phyloP scores from a whole-genome alignment of 2,797 vertebrate species.

The Peromyscus attwateri region DNA sequence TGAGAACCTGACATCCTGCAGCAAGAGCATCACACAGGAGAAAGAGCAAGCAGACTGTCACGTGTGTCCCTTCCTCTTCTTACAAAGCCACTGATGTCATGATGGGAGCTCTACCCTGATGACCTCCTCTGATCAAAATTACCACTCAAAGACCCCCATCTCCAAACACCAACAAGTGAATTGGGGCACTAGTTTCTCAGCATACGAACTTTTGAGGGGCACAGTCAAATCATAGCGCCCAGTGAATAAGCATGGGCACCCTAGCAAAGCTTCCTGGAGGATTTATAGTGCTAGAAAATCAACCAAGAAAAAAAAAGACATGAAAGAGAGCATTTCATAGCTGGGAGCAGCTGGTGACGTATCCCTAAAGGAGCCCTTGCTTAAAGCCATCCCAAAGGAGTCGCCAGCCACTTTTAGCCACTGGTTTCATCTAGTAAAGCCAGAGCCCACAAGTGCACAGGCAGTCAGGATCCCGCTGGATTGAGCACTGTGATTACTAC shows the following conservation, averaged over 20 bases:
- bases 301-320: neutral
- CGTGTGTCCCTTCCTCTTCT: neutral
- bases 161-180: neutral
- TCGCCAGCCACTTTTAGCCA: too few species aligned
- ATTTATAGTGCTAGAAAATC: neutral
- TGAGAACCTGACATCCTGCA: neutral
- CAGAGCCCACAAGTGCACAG: neutral
- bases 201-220: neutral
- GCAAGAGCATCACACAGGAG: too few species aligned
- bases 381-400: neutral
- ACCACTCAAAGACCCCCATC: neutral
- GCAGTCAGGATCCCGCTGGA: neutral
- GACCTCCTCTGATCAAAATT: neutral
- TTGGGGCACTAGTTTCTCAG: neutral
- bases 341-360: neutral
- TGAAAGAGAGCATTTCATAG: neutral
- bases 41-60: neutral
- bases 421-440: neutral
- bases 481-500: rapidly evolving
- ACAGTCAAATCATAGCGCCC: neutral
- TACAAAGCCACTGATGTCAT: neutral
- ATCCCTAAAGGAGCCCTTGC: neutral
- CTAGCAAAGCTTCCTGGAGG: neutral
- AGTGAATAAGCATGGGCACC: neutral
- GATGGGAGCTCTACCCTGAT: too few species aligned